A percentile compares a stretch with the other conserved stretches of the same genome.
Conservation (phyloP, 2,113 vertebrate genomes). For the Triplophysa siluroides region DNA sequence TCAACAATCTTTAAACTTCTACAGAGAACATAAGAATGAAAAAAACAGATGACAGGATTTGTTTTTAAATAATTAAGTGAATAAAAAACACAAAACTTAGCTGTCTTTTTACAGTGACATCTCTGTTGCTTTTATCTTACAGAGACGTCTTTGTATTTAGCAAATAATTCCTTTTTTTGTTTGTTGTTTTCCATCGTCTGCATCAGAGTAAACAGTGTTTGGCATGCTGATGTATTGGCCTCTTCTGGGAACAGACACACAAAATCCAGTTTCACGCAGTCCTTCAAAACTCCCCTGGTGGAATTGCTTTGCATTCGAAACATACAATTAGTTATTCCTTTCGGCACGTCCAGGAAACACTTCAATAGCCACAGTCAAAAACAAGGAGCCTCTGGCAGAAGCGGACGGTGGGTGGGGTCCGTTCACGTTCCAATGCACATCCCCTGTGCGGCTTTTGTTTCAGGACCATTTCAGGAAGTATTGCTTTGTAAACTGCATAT, state of each 20-base stretch:
- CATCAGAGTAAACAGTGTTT: conserved; percentile 59
- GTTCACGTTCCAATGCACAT: conserved; percentile 12
- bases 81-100: too few species aligned
- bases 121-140: not conserved
- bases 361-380: conserved; percentile 52
- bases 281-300: conserved; percentile 67
- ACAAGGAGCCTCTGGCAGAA: conserved; percentile 61
- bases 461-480: conserved; percentile 18
- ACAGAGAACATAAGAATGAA: too few species aligned
- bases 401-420: conserved; percentile 47
- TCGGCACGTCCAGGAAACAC: conserved; percentile 65
- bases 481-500: conserved; percentile 55
- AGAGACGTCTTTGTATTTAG: conserved; percentile 40
- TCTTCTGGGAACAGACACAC: conserved; percentile 63
- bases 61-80: too few species aligned
- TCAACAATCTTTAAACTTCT: too few species aligned
- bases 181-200: conserved; percentile 46
- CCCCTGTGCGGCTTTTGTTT: not conserved
- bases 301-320: conserved; percentile 76
- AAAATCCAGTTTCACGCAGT: conserved; percentile 70
- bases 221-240: conserved; percentile 63
- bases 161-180: conserved; percentile 37
- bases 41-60: too few species aligned
- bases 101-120: too few species aligned
- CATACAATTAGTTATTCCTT: conserved; percentile 75